Conservation (phyloP, 2,888 invertebrate genomes). For the Torymus auratus region DNA sequence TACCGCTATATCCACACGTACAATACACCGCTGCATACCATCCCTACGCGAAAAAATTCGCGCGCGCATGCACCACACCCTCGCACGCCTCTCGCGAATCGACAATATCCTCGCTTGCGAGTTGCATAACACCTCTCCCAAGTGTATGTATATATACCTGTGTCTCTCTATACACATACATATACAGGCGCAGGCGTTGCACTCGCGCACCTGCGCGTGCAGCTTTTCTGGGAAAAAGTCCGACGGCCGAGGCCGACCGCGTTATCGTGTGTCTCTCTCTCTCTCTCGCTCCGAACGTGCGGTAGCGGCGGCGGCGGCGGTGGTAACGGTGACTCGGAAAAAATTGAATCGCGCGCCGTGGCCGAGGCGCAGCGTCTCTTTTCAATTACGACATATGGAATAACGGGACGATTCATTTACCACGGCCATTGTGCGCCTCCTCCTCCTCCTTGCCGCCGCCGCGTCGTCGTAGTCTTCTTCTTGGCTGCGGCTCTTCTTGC, state of each 20-base stretch:
- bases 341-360: slow-evolving; percentile 36
- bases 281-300: not conserved
- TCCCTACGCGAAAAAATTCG: too few relatives aligned
- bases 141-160: too few relatives aligned
- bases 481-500: too few relatives aligned
- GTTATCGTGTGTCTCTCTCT: slow-evolving; percentile 30
- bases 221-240: slow-evolving; percentile 36
- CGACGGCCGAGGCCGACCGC: slow-evolving; percentile 34
- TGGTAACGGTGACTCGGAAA: slow-evolving; percentile 47
- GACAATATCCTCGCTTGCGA: too few relatives aligned
- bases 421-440: slow-evolving; percentile 34
- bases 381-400: slow-evolving; percentile 55
- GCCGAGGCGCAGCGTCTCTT: slow-evolving; percentile 9
- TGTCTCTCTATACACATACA: not conserved
- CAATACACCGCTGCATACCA: too few relatives aligned
- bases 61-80: too few relatives aligned
- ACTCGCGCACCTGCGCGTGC: not conserved
- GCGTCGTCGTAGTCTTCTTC: too few relatives aligned
- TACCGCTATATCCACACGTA: too few relatives aligned
- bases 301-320: slow-evolving; percentile 2
- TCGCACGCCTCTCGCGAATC: too few relatives aligned
- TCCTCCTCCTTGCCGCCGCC: not conserved
- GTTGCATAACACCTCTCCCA: too few relatives aligned
- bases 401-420: slow-evolving; percentile 53
- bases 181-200: slow-evolving; percentile 25